Conservation (phyloP, 2,888 invertebrate species). For the Lamellibrachia satsuma region DNA sequence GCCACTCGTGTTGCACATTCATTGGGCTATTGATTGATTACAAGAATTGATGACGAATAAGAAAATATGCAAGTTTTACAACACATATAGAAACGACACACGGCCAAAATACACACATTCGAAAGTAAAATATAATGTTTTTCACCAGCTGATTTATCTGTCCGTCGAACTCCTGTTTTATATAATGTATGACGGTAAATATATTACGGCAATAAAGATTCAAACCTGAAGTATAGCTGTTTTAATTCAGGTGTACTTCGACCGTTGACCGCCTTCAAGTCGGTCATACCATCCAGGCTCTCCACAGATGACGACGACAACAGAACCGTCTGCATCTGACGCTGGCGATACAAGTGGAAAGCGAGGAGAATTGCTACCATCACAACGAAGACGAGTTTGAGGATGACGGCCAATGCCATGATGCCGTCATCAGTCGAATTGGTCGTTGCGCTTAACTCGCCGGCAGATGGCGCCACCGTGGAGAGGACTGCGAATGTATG, state of each 20-base stretch:
- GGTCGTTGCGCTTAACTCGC: background rate
- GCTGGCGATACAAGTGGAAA: background rate
- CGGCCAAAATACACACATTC: too few relatives aligned
- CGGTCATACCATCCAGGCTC: background rate
- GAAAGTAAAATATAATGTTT: too few relatives aligned
- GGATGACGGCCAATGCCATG: background rate
- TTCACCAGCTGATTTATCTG: too few relatives aligned
- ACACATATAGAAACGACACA: too few relatives aligned
- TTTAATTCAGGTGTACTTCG: too few relatives aligned
- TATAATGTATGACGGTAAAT: too few relatives aligned
- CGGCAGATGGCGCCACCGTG: background rate
- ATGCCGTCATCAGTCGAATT: background rate
- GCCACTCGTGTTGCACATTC: background rate
- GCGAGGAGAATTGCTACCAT: background rate
- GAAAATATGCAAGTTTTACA: too few relatives aligned
- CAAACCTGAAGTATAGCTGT: too few relatives aligned
- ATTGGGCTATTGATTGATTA: too few relatives aligned
- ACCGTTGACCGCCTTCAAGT: background rate
- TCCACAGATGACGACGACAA: background rate
- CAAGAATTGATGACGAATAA: too few relatives aligned
- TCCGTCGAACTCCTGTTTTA: too few relatives aligned
- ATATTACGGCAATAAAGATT: too few relatives aligned
- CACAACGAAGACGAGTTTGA: background rate
- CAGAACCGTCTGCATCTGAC: background rate
- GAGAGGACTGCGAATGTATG: background rate